phyloP scores from a whole-genome alignment of 2,888 invertebrate genomes.

The Acleris sparsana region DNA sequence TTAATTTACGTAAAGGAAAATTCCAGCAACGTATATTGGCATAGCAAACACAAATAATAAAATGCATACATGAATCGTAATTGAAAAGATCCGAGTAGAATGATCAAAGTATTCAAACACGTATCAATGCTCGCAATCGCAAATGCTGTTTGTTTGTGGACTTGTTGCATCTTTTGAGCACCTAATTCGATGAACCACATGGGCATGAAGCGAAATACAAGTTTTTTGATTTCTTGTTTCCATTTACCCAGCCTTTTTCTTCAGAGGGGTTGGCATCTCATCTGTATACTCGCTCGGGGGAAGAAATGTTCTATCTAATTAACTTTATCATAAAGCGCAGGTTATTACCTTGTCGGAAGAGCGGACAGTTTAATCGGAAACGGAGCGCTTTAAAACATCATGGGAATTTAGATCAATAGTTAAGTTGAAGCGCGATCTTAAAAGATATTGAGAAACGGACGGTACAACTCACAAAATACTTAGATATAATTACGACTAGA shows the following conservation, averaged over 20 bases:
- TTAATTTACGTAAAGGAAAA: too few species aligned
- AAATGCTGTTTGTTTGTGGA: conserved; percentile 18
- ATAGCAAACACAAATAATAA: not conserved
- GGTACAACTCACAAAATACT: too few species aligned
- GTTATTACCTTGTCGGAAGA: conserved; percentile 71
- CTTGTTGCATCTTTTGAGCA: conserved; percentile 35
- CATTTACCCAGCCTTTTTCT: conserved; percentile 60
- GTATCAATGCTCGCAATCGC: conserved; percentile 1
- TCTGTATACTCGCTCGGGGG: conserved; percentile 73
- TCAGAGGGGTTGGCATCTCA: conserved; percentile 56
- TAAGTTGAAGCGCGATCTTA: not conserved
- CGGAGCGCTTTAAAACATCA: conserved; percentile 46
- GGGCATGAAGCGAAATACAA: conserved; percentile 34
- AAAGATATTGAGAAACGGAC: too few species aligned
- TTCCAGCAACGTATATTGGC: not conserved
- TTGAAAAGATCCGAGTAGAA: not conserved
- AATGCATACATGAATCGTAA: conserved; percentile 1
- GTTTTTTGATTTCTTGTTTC: conserved; percentile 53
- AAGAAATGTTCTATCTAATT: conserved; percentile 80
- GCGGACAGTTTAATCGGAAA: conserved; percentile 65
- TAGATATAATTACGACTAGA: too few species aligned
- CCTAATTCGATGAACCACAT: conserved; percentile 38
- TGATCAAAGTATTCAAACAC: conserved; percentile 11
- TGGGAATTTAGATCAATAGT: conserved; percentile 46
- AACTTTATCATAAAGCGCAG: conserved; percentile 78